These are phyloP conservation scores for Pelochelys cantorii DNA, from an alignment of 2,797 vertebrate species.

Conservation along the genomic window DNA sequence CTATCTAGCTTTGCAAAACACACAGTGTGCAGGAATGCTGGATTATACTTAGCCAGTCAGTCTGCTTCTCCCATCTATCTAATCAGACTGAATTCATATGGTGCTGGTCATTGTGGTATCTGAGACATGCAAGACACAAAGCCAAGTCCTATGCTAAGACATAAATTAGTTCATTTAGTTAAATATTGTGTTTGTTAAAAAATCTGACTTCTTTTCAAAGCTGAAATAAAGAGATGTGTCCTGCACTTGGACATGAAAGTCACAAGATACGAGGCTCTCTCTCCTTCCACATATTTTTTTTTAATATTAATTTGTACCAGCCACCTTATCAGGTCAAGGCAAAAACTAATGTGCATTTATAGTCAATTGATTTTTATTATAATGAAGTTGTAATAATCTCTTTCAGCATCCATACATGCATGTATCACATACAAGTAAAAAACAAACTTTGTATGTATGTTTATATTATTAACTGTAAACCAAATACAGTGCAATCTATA, in stretches of 20 bases:
- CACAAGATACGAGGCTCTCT: neutral
- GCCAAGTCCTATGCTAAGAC: neutral
- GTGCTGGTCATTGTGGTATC: neutral
- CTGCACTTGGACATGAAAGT: neutral
- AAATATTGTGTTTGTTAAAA: neutral
- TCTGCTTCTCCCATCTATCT: neutral
- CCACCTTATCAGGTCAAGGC: neutral
- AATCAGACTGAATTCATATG: neutral
- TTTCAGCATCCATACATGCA: neutral
- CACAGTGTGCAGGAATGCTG: neutral
- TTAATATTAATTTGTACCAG: slow-evolving; percentile 36
- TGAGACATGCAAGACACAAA: neutral
- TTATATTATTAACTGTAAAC: neutral
- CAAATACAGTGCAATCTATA: neutral
- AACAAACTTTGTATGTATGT: neutral
- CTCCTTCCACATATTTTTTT: neutral
- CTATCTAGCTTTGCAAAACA: neutral
- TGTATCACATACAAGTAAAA: neutral
- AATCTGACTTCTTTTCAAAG: neutral
- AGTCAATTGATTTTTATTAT: slow-evolving; percentile 3
- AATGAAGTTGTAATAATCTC: neutral
- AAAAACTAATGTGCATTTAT: neutral
- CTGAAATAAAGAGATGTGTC: neutral
- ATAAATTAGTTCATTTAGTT: neutral
- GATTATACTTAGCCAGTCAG: neutral